A percentile compares a stretch with the other conserved stretches of the same genome.
These are phyloP conservation scores for Lonchura striata DNA, from an alignment of 2,113 vertebrate species.

Conservation along the genomic window DNA sequence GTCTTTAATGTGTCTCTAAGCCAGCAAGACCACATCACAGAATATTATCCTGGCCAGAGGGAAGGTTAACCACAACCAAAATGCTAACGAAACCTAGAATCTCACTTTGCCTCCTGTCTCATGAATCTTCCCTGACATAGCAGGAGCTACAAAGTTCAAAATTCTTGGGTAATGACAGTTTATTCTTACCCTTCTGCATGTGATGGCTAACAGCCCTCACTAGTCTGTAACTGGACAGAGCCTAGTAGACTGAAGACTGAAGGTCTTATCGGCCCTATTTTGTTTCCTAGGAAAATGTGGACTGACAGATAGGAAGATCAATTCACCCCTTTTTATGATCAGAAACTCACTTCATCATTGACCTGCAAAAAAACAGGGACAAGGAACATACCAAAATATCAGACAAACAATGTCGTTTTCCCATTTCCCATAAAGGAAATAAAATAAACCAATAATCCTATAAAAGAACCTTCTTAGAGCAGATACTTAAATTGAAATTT, in stretches of 20 bases:
- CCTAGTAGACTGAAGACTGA: neutral
- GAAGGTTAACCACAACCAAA: neutral
- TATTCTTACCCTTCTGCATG: neutral
- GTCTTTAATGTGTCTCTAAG: neutral
- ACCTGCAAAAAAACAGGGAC: neutral
- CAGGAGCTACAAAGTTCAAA: neutral
- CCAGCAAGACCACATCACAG: neutral
- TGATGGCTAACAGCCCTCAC: neutral
- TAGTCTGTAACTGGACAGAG: neutral
- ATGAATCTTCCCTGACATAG: neutral
- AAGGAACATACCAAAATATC: neutral
- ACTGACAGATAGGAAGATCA: neutral
- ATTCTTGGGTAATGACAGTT: neutral
- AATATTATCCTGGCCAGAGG: neutral
- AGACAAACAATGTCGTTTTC: neutral
- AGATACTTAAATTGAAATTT: neutral
- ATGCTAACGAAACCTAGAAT: neutral
- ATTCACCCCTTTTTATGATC: neutral
- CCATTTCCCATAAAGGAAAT: neutral
- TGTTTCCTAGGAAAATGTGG: neutral
- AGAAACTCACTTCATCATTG: neutral
- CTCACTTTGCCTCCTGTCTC: neutral
- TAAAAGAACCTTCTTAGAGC: neutral
- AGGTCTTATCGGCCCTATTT: accelerated
- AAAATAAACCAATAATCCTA: neutral